Conservation (phyloP, 53 echinoderm and acorn worm species). For the Echinarachnius parma region DNA sequence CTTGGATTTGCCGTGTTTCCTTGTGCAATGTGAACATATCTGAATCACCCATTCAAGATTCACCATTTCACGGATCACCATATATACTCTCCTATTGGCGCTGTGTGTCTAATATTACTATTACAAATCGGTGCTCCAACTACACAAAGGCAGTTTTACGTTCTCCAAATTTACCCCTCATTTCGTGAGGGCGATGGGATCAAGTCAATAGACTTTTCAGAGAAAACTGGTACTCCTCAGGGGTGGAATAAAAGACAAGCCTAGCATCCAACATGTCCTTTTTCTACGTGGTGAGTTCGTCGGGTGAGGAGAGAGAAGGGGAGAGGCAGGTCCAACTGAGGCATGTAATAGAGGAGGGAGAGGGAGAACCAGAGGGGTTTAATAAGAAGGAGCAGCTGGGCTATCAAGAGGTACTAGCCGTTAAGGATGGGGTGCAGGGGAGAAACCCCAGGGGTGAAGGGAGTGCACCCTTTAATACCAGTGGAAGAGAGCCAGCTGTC, state of each 20-base stretch:
- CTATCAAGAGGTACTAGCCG: too few relatives aligned
- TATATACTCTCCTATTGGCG: too few relatives aligned
- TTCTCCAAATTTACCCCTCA: too few relatives aligned
- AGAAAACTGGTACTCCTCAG: neutral
- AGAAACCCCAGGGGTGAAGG: slow-evolving; percentile 5
- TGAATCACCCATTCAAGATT: too few relatives aligned
- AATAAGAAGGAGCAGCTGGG: too few relatives aligned
- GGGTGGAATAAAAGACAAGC: neutral
- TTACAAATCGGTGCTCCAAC: too few relatives aligned
- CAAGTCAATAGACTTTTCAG: slow-evolving; percentile 2
- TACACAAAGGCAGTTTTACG: too few relatives aligned
- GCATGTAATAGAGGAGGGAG: slow-evolving; percentile 1
- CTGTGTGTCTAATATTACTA: too few relatives aligned
- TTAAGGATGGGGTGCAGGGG: neutral
- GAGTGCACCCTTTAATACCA: neutral
- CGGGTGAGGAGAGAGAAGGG: slow-evolving; percentile 25
- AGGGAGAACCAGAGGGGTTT: too few relatives aligned
- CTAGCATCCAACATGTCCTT: slow-evolving; percentile 22
- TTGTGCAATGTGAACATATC: too few relatives aligned
- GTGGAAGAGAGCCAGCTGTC: neutral
- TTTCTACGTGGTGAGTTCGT: slow-evolving; percentile 14
- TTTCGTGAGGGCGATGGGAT: neutral
- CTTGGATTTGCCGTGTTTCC: too few relatives aligned
- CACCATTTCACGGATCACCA: too few relatives aligned
- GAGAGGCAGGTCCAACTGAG: slow-evolving; percentile 13